Conservation (phyloP, 2,888 invertebrate genomes). For the Ceramica pisi region DNA sequence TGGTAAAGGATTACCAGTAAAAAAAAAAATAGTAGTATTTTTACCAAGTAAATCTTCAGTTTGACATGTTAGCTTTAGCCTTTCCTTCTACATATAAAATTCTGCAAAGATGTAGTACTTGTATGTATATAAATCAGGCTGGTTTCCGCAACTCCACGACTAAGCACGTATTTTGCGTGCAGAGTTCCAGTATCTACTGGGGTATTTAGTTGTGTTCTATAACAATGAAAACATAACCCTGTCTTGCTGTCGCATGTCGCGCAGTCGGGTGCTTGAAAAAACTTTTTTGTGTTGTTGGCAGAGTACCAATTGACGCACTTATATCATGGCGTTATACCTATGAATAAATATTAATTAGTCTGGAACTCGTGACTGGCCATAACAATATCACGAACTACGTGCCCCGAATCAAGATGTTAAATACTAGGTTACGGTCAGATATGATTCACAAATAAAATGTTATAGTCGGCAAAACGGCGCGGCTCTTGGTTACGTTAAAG, state of each 20-base stretch:
- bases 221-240: neutral
- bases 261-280: neutral
- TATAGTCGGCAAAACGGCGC: neutral
- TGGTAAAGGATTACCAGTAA: too few relatives aligned
- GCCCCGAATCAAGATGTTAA: constrained; percentile 11
- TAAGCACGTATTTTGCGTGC: too few relatives aligned
- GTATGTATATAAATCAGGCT: too few relatives aligned
- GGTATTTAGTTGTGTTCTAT: neutral
- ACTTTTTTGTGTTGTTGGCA: constrained; percentile 30
- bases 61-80: neutral
- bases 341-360: constrained; percentile 18
- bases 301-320: constrained; percentile 25
- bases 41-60: neutral
- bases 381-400: constrained; percentile 13
- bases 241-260: neutral
- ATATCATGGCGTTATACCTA: constrained; percentile 5
- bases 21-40: too few relatives aligned
- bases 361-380: constrained; percentile 5
- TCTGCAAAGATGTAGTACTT: neutral
- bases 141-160: too few relatives aligned
- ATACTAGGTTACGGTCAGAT: neutral
- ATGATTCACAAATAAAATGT: neutral
- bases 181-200: too few relatives aligned
- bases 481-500: neutral
- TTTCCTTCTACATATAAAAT: neutral